phyloP scores from a whole-genome alignment of 30 jellyfish, hydroid and myxozoan species.

The Cassiopea xamachana region DNA sequence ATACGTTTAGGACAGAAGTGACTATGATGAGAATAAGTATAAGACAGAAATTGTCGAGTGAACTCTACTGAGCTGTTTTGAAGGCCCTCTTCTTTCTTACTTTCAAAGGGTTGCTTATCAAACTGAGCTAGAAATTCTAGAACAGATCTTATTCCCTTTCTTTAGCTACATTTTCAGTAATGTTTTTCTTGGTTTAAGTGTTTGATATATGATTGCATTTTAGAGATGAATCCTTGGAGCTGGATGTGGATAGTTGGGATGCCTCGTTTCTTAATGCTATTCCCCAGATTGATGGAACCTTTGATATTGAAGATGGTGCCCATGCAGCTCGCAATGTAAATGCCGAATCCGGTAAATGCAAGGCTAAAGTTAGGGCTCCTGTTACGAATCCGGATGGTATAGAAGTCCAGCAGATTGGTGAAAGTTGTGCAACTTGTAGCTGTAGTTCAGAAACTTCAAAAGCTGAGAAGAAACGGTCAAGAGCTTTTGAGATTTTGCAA shows the following conservation, averaged over 20 bases:
- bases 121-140: background rate
- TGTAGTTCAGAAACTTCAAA: background rate
- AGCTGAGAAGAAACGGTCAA: background rate
- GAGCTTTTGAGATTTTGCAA: slow-evolving; percentile 53
- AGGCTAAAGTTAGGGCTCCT: background rate
- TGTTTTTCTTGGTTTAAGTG: background rate
- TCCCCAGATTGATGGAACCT: slow-evolving; percentile 86
- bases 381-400: background rate
- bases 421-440: background rate
- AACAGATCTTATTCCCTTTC: background rate
- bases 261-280: slow-evolving; percentile 66
- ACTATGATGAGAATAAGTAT: too few species aligned
- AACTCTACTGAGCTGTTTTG: too few species aligned
- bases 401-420: background rate
- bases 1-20: too few species aligned
- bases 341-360: background rate
- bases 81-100: too few species aligned
- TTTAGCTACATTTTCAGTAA: background rate
- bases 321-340: background rate
- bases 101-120: too few species aligned
- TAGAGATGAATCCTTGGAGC: slow-evolving; percentile 12
- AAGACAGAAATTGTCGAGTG: too few species aligned
- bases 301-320: slow-evolving; percentile 50
- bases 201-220: background rate
- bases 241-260: slow-evolving; percentile 71